Evolutionary conservation across 1,140 invertebrate species (phyloP).

Genomic region (Pygmarrhopalites habei): DNA sequence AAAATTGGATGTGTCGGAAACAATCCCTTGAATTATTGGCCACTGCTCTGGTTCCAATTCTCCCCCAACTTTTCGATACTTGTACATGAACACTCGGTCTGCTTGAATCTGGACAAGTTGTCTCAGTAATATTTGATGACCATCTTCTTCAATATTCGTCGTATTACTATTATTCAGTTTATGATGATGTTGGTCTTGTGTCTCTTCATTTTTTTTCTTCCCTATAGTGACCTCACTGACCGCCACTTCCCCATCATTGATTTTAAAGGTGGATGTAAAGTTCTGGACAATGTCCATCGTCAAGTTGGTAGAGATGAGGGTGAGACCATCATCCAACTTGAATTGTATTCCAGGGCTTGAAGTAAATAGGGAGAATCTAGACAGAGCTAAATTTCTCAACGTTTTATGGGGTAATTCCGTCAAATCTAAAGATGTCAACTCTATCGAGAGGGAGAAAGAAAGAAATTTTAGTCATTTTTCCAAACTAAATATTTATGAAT

Average conservation of each 20-base stretch:
- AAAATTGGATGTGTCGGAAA: no score
- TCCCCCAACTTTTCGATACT: no score
- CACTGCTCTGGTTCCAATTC: neutral
- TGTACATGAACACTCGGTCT: conserved; percentile 1
- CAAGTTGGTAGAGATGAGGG: neutral
- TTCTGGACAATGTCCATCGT: neutral
- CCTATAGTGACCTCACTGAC: neutral
- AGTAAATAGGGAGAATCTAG: neutral
- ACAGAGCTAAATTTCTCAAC: neutral
- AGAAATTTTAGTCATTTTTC: no score
- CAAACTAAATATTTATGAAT: no score
- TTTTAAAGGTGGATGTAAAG: neutral
- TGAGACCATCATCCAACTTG: neutral
- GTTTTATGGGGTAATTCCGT: neutral
- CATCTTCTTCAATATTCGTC: neutral
- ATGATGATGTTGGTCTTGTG: neutral
- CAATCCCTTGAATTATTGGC: neutral
- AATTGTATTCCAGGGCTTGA: neutral
- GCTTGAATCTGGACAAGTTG: neutral
- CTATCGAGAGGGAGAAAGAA: conserved; percentile 2
- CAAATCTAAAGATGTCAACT: neutral
- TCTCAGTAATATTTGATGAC: neutral
- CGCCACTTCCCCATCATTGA: neutral
- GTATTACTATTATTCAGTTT: no score
- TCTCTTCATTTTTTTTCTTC: no score